Evolutionary conservation across 2,113 vertebrate genomes (phyloP), one percentile per base, ranked within the genome.

Genomic region (Perca fluviatilis): DNA sequence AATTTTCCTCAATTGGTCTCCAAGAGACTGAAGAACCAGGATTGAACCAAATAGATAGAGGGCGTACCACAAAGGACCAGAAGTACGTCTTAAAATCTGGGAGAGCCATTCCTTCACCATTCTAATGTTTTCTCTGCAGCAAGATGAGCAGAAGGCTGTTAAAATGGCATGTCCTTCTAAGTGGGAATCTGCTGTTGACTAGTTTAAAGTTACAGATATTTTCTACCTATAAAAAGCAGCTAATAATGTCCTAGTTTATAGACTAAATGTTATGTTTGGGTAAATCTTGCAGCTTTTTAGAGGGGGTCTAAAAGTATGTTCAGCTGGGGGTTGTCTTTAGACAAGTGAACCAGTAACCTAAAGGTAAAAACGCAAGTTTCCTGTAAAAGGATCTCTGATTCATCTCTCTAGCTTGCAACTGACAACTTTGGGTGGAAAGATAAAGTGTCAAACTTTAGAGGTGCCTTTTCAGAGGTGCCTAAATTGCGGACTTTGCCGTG

Each of bases 311-410:
- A 76, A 73, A 65, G 43, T 74, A 27, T 77, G 27, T 53, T 71
- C 43, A 64, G n/a, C 73, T 0, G 7, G 47, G 16, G 33, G 16
- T 64, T 43, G 62, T 87, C 62, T 82, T 51, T 14, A 23, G 60
- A 79, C 58, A 54, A 51, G 36, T 78, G 50, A 72, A 85, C 33
- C 72, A 64, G 23, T 60, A 74, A 56, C 68, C 62, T 74, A 47
- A 83, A 80, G 68, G 56, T 60, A 80, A 68, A 51, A 73, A 50
- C 46, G 7, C 6, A 57, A 40, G 23, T 51, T 56, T 54, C 18
- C 57, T 65, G 62, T 80, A 61, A 74, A 85, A 74, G 15, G 57
- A 33, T 77, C 27, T 85, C 46, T 51, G 25, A 72, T 68, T 68
- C 27, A 67, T 67, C 15, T 49, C 23, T 72, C 9, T 11, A 13